phyloP scores from a whole-genome alignment of 2,888 invertebrate species.

The Caenorhabditis sulstoni region DNA sequence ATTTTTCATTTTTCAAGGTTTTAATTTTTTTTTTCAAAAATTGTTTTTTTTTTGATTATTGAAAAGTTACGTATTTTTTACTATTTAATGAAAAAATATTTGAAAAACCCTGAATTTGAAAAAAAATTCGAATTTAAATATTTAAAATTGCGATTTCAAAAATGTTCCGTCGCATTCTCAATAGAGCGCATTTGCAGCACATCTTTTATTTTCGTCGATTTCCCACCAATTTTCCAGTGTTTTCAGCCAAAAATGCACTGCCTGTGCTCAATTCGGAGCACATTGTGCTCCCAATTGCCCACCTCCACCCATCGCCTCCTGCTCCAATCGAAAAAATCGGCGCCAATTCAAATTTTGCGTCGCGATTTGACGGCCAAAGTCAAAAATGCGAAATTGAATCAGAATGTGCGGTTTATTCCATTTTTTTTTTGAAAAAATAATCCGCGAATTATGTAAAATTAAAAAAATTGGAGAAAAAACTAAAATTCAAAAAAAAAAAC shows the following conservation, averaged over 20 bases:
- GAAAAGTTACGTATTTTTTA: no score
- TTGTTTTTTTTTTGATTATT: no score
- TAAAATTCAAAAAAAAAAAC: not conserved
- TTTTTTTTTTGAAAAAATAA: not conserved
- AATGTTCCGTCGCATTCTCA: no score
- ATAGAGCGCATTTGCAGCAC: constrained; percentile 2
- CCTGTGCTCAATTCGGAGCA: constrained; percentile 23
- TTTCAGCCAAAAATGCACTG: constrained; percentile 41
- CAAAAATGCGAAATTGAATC: constrained; percentile 38
- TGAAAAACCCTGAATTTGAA: no score
- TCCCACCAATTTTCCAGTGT: constrained; percentile 3
- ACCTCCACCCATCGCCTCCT: constrained; percentile 40
- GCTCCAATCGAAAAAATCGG: constrained; percentile 11
- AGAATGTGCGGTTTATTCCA: constrained; percentile 21
- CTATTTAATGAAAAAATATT: no score
- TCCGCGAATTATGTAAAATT: not conserved
- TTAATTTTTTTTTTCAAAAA: no score
- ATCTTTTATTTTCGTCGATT: not conserved
- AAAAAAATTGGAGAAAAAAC: constrained; percentile 9
- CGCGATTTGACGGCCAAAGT: constrained; percentile 32
- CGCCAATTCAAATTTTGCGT: not conserved
- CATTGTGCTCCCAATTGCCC: constrained; percentile 46
- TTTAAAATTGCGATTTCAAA: no score
- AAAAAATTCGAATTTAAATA: no score
- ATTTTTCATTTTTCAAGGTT: not conserved